These are phyloP conservation scores for Apostichopus japonicus DNA, from an alignment of 35 echinoderm and acorn worm species.

Conservation along the genomic window DNA sequence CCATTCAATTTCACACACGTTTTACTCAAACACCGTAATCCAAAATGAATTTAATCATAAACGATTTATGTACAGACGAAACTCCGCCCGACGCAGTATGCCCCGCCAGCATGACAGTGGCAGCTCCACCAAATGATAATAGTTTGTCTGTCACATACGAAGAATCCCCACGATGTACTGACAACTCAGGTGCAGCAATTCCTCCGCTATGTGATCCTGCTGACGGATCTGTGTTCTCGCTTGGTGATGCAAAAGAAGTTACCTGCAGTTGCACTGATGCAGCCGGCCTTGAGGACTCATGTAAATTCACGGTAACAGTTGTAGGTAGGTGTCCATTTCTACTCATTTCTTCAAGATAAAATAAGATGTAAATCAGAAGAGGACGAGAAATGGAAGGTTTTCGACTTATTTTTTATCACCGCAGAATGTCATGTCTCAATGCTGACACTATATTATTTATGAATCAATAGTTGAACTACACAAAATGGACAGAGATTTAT, in stretches of 20 bases:
- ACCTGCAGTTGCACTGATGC: no score
- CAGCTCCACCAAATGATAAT: not conserved
- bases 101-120: not conserved
- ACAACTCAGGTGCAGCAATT: not conserved
- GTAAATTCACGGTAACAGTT: no score
- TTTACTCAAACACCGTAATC: not conserved
- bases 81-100: not conserved
- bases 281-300: no score
- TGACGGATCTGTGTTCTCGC: not conserved
- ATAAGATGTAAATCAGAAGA: no score
- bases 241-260: slow-evolving; percentile 2
- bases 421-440: no score
- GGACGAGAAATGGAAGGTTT: no score
- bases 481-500: no score
- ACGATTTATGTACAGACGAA: not conserved
- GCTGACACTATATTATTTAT: no score
- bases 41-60: slow-evolving; percentile 12
- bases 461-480: no score
- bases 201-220: not conserved
- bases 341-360: not conserved
- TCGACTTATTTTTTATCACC: no score
- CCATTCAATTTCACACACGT: no score
- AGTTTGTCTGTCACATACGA: not conserved
- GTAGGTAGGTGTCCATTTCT: not conserved
- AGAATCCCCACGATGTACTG: not conserved